A percentile compares a stretch with the other conserved stretches of the same genome.
phyloP scores from a whole-genome alignment of 1,140 invertebrate species.

The Heterodera schachtii region DNA sequence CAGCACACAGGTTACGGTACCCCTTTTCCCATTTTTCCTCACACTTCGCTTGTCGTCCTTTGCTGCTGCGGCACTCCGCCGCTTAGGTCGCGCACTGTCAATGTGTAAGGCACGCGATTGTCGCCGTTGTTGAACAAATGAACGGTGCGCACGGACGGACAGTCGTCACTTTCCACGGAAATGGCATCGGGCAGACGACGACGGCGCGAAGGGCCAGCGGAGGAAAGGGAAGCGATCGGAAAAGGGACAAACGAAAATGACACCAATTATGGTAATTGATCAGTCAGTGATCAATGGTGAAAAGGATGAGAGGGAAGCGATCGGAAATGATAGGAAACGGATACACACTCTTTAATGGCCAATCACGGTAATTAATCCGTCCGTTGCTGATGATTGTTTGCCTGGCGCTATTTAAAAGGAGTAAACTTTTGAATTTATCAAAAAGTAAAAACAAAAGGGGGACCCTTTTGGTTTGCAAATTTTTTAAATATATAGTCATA shows the following conservation, averaged over 20 bases:
- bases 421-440: no score
- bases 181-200: slow-evolving; percentile 29
- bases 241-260: neutral
- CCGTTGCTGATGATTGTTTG: no score
- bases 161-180: slow-evolving; percentile 47
- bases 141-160: slow-evolving; percentile 45
- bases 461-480: no score
- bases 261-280: neutral
- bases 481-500: no score
- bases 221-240: neutral
- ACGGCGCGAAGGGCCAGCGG: neutral
- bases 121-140: slow-evolving; percentile 46
- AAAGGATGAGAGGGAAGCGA: neutral
- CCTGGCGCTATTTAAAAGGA: no score
- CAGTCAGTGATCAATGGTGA: slow-evolving; percentile 28
- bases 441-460: no score
- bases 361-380: no score
- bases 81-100: slow-evolving; percentile 45
- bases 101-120: slow-evolving; percentile 44
- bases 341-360: no score
- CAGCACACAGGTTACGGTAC: neutral
- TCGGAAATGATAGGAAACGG: no score
- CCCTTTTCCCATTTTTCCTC: neutral
- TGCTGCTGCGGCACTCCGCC: neutral
- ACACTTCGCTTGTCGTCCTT: neutral